phyloP scores from a whole-genome alignment of 2,797 vertebrate species.

The Bradypus variegatus region DNA sequence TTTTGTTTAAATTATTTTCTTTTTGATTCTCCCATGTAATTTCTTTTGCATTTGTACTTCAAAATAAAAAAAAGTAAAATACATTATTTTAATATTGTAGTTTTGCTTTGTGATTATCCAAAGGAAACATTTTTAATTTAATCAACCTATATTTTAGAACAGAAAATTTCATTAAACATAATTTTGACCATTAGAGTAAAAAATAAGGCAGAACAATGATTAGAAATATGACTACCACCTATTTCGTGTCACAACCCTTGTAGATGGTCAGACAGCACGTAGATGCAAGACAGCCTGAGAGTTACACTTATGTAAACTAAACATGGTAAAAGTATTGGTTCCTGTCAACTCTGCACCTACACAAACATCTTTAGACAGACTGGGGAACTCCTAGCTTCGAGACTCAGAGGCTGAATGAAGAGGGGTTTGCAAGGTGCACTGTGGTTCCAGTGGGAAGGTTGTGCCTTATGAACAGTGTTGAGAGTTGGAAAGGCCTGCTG shows the following conservation, averaged over 20 bases:
- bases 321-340: not conserved
- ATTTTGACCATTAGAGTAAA: too few species aligned
- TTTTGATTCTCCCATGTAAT: constrained; percentile 39
- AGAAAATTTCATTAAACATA: constrained; percentile 51
- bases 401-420: not conserved
- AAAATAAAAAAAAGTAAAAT: constrained; percentile 54
- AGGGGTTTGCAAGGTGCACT: accelerated
- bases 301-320: not conserved
- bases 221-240: not conserved
- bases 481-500: not conserved
- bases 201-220: not conserved
- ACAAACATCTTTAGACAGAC: not conserved
- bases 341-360: not conserved
- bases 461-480: not conserved
- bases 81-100: constrained; percentile 34
- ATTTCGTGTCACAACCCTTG: not conserved
- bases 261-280: not conserved
- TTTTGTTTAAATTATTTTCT: constrained; percentile 49
- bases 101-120: not conserved
- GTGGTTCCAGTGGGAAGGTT: not conserved
- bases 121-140: not conserved
- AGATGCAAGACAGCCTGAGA: not conserved
- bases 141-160: not conserved
- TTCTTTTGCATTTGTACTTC: constrained; percentile 56
- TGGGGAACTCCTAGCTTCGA: not conserved